Base-by-base conservation (phyloP, 1,140 invertebrate genomes). In the Nylanderia fulva region DNA sequence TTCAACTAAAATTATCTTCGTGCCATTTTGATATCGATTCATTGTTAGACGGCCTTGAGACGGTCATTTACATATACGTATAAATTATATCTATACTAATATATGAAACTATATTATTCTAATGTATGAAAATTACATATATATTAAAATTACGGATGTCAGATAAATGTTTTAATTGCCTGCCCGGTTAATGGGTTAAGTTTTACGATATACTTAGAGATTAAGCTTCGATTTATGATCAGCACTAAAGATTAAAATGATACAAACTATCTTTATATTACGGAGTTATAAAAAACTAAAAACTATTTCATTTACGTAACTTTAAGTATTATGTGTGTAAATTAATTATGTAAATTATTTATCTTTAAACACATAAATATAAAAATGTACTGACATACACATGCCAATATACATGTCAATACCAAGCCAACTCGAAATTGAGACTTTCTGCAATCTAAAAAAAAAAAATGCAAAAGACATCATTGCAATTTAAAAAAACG, bases 361-460 rank as follows among this genome's bases (percentile, higher is more conserved):
- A 77, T 7, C 4, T 45, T 64, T 52, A 33, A 64, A 18, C 5
- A 18, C 5, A 7, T 64, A 36, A 64, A 77, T 52, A 36, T 71
- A 58, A 13, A 72, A 72, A 4, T 18, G 54, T 82, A 68, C 77
- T 82, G 52, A 71, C 75, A 48, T 5, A 15, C 45, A 48, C 45
- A 79, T 72, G 52, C 72, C 33, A 85, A 48, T 5, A 15, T 15
- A 48, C 45, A 79, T 72, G 52, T 82, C 33, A 85, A 21, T 56
- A 52, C 52, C 85, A 69, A 60, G n/a, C 42, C 58, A 85, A 56
- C 86, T 85, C 66, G 72, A 88, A 88, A 68, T 86, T 85, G 85
- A 87, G 80, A 72, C 27, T 66, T 33, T 52, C 21, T 56, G 2
- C 29, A 27, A 48, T 48, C 18, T 48, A 33, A 33, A 33, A n/a